Evolutionary conservation across 2,113 vertebrate species (phyloP), one percentile per base, ranked within the genome.

Genomic region (Abramis brama): DNA sequence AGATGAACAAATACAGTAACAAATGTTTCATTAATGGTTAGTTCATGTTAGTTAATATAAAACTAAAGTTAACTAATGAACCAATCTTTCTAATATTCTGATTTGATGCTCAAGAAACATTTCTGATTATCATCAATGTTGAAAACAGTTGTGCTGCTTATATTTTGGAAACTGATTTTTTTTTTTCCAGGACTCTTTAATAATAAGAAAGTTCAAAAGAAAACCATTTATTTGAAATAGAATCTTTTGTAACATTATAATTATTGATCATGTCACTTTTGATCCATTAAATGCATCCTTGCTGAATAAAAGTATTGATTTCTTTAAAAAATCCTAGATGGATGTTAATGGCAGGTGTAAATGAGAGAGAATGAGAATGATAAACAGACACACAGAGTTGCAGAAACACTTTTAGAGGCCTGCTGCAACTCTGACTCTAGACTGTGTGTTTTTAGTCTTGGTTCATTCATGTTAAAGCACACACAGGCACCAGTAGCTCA

Each of bases 401-500:
- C 66, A 68, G 30, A 17, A 8, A 19, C 1, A 43, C 39, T 43
- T 43, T 43, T 43, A 43, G 39, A 36, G 19, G 66, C 8, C 30
- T 70, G 66, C 30, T 36, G 30, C 27, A 70, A 21, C 66, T 60
- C 59, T 2, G 66, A 70, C 50, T 52, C 50, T 17, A 17, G 50
- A 52, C 50, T 17, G 50, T 52, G 36, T 4, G 36, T 9, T 23
- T 70, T 70, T 39, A 70, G 19, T 70, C 66, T 43, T 11, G 36
- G 70, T 12, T 62, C 39, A 27, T n/a, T 36, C 19, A 52, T 2
- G 17, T 9, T 59, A 19, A 52, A 4, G 6, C 45, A 83, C 85
- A 89, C 9, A 57, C 57, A 85, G 33, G 93, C 94, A 92, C 93
- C 93, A 93, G 94, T 93, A 93, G 83, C 88, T 9, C 78, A 55